Evolutionary conservation across 35 echinoderm and acorn worm species (phyloP).

Genomic region (Heliocidaris tuberculata): DNA sequence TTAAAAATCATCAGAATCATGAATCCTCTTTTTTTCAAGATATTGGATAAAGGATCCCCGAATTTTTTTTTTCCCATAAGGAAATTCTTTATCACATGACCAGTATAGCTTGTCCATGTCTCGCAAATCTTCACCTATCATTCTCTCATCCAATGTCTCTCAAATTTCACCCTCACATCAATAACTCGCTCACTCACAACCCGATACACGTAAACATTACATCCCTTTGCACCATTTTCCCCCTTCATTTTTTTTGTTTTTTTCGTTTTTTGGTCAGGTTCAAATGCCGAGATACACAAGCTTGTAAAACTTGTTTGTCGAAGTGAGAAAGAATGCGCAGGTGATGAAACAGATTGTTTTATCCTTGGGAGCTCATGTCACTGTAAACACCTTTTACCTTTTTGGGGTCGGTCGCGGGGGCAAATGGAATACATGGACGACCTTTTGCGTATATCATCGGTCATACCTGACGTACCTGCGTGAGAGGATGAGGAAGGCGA

Average conservation of each 20-base stretch:
- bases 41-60: too few species aligned
- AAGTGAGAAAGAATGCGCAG: background rate
- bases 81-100: too few species aligned
- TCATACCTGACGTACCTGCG: background rate
- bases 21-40: too few species aligned
- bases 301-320: conserved; percentile 2
- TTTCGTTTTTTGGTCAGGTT: background rate
- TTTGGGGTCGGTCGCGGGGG: background rate
- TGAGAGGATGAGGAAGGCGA: background rate
- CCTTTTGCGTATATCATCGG: conserved; percentile 1
- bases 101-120: background rate
- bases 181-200: background rate
- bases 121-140: background rate
- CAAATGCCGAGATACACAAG: background rate
- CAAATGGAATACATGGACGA: background rate
- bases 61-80: too few species aligned
- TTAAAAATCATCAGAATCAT: too few species aligned
- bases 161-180: background rate
- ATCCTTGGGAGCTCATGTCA: background rate
- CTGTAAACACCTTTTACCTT: background rate
- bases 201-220: background rate
- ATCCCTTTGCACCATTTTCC: background rate
- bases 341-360: background rate
- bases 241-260: background rate
- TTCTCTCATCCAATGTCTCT: background rate